These are phyloP conservation scores for Cryptotermes secundus DNA, from an alignment of 1,140 invertebrate genomes.

Conservation along the genomic window DNA sequence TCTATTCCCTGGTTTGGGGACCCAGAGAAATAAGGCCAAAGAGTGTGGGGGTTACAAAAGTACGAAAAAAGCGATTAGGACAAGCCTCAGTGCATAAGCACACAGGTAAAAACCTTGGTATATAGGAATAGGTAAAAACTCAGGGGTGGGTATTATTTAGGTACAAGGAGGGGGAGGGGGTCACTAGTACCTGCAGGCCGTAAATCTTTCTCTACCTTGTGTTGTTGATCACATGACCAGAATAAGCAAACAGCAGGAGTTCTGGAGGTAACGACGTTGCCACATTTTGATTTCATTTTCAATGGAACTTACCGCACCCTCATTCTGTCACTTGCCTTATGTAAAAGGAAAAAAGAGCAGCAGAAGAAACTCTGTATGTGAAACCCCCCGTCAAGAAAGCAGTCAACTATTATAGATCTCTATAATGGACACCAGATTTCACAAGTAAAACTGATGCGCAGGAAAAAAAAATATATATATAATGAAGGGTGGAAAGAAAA, in stretches of 20 bases:
- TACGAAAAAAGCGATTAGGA: slow-evolving; percentile 15
- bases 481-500: background rate
- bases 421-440: background rate
- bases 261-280: slow-evolving; percentile 9
- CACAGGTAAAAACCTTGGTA: slow-evolving; percentile 12
- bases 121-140: background rate
- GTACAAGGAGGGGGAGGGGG: background rate
- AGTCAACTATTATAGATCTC: slow-evolving; percentile 1
- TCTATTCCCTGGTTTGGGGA: no score
- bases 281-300: slow-evolving; percentile 18
- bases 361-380: background rate
- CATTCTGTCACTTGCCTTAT: slow-evolving; percentile 4
- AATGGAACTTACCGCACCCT: slow-evolving; percentile 5
- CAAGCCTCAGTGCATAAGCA: background rate
- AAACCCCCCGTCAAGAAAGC: slow-evolving; percentile 9
- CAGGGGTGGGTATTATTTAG: slow-evolving; percentile 15
- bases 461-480: background rate
- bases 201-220: slow-evolving; percentile 28
- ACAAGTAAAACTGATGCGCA: background rate
- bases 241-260: slow-evolving; percentile 32
- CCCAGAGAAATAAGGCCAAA: no score
- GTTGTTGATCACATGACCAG: slow-evolving; percentile 27
- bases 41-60: background rate
- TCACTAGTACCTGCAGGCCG: slow-evolving; percentile 7
- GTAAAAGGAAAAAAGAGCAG: slow-evolving; percentile 16